Conservation (phyloP, 2,888 invertebrate species). For the Anoncus sp. region DNA sequence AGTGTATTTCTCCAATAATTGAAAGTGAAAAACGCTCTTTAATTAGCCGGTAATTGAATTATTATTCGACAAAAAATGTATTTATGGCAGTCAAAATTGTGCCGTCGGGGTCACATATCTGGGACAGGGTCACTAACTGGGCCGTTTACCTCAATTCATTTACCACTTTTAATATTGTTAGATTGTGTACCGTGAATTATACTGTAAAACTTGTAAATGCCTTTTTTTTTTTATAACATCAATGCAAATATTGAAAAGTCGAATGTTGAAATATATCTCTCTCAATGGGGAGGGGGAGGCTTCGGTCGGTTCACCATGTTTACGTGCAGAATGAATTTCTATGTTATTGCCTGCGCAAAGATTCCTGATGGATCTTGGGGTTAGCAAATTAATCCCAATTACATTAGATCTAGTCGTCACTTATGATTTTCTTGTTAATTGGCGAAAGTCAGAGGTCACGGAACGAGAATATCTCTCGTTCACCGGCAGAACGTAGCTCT, state of each 20-base stretch:
- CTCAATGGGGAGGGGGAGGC: background rate
- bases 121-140: too few relatives aligned
- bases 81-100: too few relatives aligned
- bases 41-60: too few relatives aligned
- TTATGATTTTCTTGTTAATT: conserved; percentile 59
- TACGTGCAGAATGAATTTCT: conserved; percentile 17
- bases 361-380: conserved; percentile 15
- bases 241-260: background rate
- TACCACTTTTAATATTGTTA: too few relatives aligned
- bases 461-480: conserved; percentile 45
- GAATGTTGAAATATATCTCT: background rate
- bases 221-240: background rate
- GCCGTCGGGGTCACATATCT: too few relatives aligned
- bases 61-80: too few relatives aligned
- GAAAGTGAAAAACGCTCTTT: too few relatives aligned
- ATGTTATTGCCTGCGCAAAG: conserved; percentile 11
- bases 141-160: too few relatives aligned
- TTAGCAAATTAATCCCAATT: conserved; percentile 47
- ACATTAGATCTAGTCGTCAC: conserved; percentile 54
- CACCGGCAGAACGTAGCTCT: conserved; percentile 10
- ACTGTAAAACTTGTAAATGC: too few relatives aligned
- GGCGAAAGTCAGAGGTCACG: conserved; percentile 46
- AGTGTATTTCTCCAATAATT: too few relatives aligned
- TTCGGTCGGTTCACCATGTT: background rate
- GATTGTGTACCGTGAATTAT: too few relatives aligned